Conservation (phyloP, 2,797 vertebrate species). For the Staurois parvus region DNA sequence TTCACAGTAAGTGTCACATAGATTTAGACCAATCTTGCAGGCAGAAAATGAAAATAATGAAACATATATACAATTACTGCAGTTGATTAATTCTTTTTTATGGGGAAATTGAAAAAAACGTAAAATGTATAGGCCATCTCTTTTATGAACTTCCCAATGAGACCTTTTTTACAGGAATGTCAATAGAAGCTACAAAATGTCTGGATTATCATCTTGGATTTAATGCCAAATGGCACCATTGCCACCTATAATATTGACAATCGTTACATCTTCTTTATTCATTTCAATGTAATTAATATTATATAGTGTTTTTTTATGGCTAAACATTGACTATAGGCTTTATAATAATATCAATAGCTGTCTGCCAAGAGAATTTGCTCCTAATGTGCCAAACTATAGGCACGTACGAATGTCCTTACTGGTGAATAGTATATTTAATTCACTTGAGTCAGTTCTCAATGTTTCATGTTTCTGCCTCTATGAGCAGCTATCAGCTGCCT, state of each 20-base stretch:
- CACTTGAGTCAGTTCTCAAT: too few species aligned
- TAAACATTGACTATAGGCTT: conserved; percentile 3
- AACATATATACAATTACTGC: too few species aligned
- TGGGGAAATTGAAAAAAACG: not conserved
- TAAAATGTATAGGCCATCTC: not conserved
- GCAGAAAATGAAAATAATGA: too few species aligned
- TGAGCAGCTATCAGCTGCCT: not conserved
- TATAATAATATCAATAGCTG: not conserved
- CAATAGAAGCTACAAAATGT: not conserved
- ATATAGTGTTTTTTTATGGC: conserved; percentile 34
- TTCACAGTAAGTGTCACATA: too few species aligned
- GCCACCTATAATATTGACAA: conserved; percentile 2
- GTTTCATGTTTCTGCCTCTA: too few species aligned
- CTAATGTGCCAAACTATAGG: not conserved
- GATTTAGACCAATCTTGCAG: too few species aligned
- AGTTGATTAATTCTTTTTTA: not conserved
- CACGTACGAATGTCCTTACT: not conserved
- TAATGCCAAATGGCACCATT: not conserved
- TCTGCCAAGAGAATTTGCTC: conserved; percentile 19
- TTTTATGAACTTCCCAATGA: not conserved
- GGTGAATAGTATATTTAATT: not conserved
- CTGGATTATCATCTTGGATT: not conserved
- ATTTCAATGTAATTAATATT: not conserved
- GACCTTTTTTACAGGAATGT: not conserved
- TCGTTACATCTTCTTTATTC: conserved; percentile 1